Base-by-base conservation (phyloP, 2,113 vertebrate species). In the Rhabdornis inornatus region DNA sequence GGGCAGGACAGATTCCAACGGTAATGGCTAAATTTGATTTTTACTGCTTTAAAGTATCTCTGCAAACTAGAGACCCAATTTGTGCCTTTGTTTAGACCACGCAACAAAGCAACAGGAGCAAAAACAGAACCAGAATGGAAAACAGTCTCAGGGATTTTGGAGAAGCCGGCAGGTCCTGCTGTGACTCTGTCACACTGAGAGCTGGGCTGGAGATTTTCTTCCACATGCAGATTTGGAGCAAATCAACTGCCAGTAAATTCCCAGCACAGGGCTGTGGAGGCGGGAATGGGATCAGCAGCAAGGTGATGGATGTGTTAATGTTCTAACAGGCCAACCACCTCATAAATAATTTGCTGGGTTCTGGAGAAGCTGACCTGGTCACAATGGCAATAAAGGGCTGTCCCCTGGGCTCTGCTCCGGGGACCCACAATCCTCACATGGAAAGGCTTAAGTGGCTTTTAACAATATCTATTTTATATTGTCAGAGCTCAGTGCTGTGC, bases 301-400 rank as follows among this genome's bases (percentile, higher is more conserved):
- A 20, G 45, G 82, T 76, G 91, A 95, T 63, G 88, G 93, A 96
- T 78, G 95, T 66, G 96, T 86, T 90, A 72, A 92, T 90, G 94
- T 42, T 94, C 83, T 78, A 96, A 91, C 86, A 90, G 93, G 66
- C 85, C 15, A 31, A 83, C 69, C 90, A 70, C 88, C 71, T 87
- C 91, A 82, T 89, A 85, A 95, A 96, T 95, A 79, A 95, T 94
- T 79, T 52, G 90, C 90, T 89, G 90, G 17, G 59, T 78, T 96
- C 94, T 93, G 47, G 79, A 90, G 90, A 75, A 89, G 59, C 84
- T 86, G 95, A 83, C 94, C 96, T 83, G 96, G 93, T 90, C 93
- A 63, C 85, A 11, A 55, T 7, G 56, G 81, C 74, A 86, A 95
- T 94, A 93, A 96, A 70, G 47, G 47, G 50, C 87, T 27, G 21